phyloP scores from a whole-genome alignment of 2,113 vertebrate genomes.

The Spheniscus mendiculus region DNA sequence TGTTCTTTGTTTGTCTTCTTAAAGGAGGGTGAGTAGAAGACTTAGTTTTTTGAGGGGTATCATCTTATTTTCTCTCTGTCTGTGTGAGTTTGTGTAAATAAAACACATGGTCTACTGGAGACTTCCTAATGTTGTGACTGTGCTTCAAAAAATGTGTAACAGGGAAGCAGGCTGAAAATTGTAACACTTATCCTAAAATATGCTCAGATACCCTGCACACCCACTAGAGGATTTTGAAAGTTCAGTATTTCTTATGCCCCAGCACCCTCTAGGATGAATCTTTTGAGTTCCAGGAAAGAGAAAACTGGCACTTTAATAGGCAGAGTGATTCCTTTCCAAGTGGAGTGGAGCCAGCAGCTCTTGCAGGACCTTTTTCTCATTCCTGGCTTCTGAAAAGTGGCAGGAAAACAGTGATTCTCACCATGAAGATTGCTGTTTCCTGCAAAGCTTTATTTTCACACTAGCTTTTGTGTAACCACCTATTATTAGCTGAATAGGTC shows the following conservation, averaged over 20 bases:
- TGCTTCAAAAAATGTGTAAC: not conserved
- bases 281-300: not conserved
- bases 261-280: not conserved
- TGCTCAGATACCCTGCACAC: not conserved
- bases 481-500: not conserved
- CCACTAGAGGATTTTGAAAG: not conserved
- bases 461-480: not conserved
- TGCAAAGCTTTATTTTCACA: not conserved
- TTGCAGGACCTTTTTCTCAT: not conserved
- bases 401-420: not conserved
- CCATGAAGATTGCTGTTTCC: not conserved
- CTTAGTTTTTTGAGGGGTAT: not conserved
- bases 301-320: not conserved
- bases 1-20: not conserved
- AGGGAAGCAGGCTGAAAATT: not conserved
- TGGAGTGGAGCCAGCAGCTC: not conserved
- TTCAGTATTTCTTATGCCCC: not conserved
- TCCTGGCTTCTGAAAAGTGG: not conserved
- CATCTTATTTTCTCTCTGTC: not conserved
- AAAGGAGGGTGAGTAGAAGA: not conserved
- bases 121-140: not conserved
- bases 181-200: not conserved
- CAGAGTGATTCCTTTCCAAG: not conserved
- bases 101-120: not conserved
- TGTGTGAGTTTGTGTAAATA: not conserved